Percentiles rank a stretch among this genome's conserved stretches.
phyloP scores from a whole-genome alignment of 1,140 invertebrate genomes.

The Neomicropteryx cornuta region DNA sequence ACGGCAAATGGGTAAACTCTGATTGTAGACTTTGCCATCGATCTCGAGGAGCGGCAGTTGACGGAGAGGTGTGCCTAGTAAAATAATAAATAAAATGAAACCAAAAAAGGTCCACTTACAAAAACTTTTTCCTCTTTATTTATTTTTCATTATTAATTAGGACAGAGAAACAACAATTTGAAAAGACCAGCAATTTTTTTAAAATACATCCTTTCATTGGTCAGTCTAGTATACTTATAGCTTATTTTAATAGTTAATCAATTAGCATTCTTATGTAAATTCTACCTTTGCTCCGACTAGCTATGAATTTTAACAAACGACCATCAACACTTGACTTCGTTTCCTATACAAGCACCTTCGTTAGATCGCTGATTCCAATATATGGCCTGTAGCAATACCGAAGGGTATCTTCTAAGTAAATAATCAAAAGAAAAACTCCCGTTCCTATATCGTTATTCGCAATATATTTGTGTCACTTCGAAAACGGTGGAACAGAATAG shows the following conservation, averaged over 20 bases:
- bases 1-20: constrained; percentile 50
- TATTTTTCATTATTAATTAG: background rate
- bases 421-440: no score
- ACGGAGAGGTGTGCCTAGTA: constrained; percentile 51
- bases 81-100: constrained; percentile 1
- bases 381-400: no score
- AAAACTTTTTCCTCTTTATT: background rate
- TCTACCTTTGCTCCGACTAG: no score
- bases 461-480: no score
- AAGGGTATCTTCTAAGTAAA: no score
- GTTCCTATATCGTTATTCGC: no score
- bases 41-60: constrained; percentile 55
- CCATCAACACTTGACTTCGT: no score
- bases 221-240: background rate
- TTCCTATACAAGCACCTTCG: no score
- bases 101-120: background rate
- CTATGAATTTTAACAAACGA: no score
- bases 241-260: background rate
- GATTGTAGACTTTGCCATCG: constrained; percentile 47
- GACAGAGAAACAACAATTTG: background rate
- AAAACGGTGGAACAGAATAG: no score
- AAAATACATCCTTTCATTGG: background rate
- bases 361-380: no score
- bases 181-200: background rate
- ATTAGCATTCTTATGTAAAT: no score